These are phyloP conservation scores for Mirounga angustirostris DNA, from an alignment of 2,113 vertebrate species.

Conservation along the genomic window DNA sequence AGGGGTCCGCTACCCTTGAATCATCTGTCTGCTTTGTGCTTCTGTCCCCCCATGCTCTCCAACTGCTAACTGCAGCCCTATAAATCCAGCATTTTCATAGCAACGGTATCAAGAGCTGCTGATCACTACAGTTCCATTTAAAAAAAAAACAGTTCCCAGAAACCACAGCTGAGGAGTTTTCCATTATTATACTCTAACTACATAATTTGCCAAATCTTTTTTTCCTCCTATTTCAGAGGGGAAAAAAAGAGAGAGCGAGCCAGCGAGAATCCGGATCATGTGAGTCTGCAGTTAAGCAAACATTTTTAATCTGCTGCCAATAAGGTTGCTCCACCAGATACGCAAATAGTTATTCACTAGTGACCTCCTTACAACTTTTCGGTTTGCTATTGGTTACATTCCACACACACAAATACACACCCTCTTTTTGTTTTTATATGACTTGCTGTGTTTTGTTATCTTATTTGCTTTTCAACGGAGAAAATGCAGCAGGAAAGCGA, in stretches of 20 bases:
- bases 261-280: slow-evolving; percentile 24
- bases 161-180: slow-evolving; percentile 74
- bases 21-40: background rate
- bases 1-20: background rate
- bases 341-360: background rate
- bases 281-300: slow-evolving; percentile 70
- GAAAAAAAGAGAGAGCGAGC: background rate
- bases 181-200: slow-evolving; percentile 66
- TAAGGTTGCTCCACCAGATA: slow-evolving; percentile 1
- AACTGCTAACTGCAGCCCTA: background rate
- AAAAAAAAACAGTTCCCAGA: slow-evolving; percentile 65
- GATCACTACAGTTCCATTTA: slow-evolving; percentile 53
- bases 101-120: slow-evolving; percentile 7
- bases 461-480: slow-evolving; percentile 26
- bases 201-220: slow-evolving; percentile 69
- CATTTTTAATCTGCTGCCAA: slow-evolving; percentile 68
- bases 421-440: background rate
- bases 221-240: slow-evolving; percentile 32
- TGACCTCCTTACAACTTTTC: slow-evolving; percentile 70
- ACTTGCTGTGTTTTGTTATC: slow-evolving; percentile 46
- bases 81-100: background rate
- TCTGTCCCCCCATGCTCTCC: background rate
- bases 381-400: background rate
- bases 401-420: background rate
- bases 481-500: slow-evolving; percentile 44